Evolutionary conservation across 1,140 invertebrate genomes (phyloP), one percentile per base, ranked within the genome.

Genomic region (Patella vulgata): DNA sequence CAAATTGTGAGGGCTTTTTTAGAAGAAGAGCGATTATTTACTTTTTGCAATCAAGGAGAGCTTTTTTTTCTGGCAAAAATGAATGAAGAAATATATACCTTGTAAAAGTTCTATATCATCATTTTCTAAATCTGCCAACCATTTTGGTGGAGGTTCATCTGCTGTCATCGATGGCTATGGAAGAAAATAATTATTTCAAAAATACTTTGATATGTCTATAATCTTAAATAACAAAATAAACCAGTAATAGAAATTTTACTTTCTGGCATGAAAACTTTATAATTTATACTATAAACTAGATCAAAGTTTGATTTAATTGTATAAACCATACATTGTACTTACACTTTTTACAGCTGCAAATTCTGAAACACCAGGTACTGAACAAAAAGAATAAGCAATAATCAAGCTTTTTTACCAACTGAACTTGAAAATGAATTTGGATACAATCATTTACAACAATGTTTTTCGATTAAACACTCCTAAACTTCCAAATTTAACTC

Each of bases 301-400:
- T 28, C 31, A 58, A 53, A 17, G 54, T 36, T 2, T 28, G 36
- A 50, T n/a, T 59, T 36, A 36, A 8, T 36, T 36, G 5, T 8
- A 14, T 8, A 36, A 36, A 36, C 33, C 14, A 36, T 47, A 17
- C 30, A 46, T 6, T 17, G 89, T 78, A 69, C 70, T 80, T 75
- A 81, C 78, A 71, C 66, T 86, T 86, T 71, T 66, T 76, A 85
- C 51, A 31, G 87, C 86, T 30, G 89, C 87, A 85, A 91, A 92
- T 62, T 92, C 89, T 11, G 89, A 89, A 36, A 93, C 89, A 56
- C 91, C 91, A 64, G 91, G 90, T 84, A 92, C 91, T 91, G 66
- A 44, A 82, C 73, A 80, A 62, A 73, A 86, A 85, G 67, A 67
- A 62, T n/a, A 50, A 73, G 48, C 40, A 59, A 46, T 42, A 66